Conservation (phyloP, 2,797 vertebrate genomes). For the Anableps anableps region DNA sequence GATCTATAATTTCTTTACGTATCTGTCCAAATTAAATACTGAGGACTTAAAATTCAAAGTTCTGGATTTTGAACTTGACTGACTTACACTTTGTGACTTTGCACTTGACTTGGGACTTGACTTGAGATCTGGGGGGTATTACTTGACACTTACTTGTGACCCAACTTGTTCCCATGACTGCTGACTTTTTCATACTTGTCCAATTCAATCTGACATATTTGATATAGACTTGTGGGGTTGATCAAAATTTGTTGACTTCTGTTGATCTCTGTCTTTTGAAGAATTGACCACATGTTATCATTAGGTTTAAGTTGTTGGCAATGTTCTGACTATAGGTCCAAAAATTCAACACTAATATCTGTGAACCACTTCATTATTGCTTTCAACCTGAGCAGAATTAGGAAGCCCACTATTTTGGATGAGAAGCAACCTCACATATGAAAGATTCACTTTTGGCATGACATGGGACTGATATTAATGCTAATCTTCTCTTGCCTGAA, state of each 20-base stretch:
- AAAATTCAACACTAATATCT: not conserved
- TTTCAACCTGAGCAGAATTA: not conserved
- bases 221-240: not conserved
- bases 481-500: not conserved
- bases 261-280: no score
- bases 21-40: not conserved
- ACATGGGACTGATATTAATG: not conserved
- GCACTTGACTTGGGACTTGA: not conserved
- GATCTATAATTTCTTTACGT: not conserved
- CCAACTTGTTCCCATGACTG: not conserved
- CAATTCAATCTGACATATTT: not conserved
- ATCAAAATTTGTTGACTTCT: not conserved
- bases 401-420: not conserved
- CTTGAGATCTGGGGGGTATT: not conserved
- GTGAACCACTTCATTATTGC: not conserved
- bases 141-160: not conserved
- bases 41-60: not conserved
- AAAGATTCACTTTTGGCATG: not conserved
- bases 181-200: not conserved
- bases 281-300: not conserved
- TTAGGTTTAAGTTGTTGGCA: not conserved
- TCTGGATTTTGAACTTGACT: not conserved
- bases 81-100: not conserved
- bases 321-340: not conserved
- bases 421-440: not conserved